Evolutionary conservation across 2,888 invertebrate genomes (phyloP).

Genomic region (Ochlodes sylvanus): DNA sequence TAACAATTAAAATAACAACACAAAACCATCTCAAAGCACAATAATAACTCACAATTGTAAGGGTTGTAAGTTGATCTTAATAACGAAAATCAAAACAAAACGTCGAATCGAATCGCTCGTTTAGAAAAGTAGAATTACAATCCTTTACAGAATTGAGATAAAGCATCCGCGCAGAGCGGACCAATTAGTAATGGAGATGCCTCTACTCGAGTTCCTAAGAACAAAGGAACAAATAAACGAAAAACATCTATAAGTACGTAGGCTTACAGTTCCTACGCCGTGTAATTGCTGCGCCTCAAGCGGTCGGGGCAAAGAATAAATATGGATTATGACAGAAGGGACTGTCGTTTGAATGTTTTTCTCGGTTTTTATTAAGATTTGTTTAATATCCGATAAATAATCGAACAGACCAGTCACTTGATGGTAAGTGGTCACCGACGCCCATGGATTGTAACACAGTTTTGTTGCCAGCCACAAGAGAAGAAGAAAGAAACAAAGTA

Average conservation of each 20-base stretch:
- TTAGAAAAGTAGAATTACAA: slow-evolving; percentile 43
- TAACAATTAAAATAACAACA: not conserved
- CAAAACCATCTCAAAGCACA: not conserved
- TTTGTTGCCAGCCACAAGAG: too few relatives aligned
- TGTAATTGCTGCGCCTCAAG: slow-evolving; percentile 75
- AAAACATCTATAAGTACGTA: slow-evolving; percentile 69
- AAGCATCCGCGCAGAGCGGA: slow-evolving; percentile 58
- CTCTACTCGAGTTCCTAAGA: slow-evolving; percentile 66
- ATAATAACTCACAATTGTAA: not conserved
- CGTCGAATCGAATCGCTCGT: slow-evolving; percentile 14
- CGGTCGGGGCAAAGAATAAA: slow-evolving; percentile 51
- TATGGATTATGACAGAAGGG: slow-evolving; percentile 30
- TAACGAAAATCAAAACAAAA: slow-evolving; percentile 27
- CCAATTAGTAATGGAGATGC: slow-evolving; percentile 76
- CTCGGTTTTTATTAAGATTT: too few relatives aligned
- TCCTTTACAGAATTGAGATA: slow-evolving; percentile 56
- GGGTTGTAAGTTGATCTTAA: slow-evolving; percentile 20
- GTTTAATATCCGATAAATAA: too few relatives aligned
- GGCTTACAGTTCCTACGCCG: slow-evolving; percentile 69
- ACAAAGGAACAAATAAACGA: slow-evolving; percentile 68
- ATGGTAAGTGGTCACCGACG: too few relatives aligned
- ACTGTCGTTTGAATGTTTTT: not conserved
- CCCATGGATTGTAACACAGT: too few relatives aligned
- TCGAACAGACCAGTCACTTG: too few relatives aligned
- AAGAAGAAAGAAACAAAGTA: too few relatives aligned